phyloP scores from a whole-genome alignment of 2,113 vertebrate genomes.

The Austrofundulus limnaeus region DNA sequence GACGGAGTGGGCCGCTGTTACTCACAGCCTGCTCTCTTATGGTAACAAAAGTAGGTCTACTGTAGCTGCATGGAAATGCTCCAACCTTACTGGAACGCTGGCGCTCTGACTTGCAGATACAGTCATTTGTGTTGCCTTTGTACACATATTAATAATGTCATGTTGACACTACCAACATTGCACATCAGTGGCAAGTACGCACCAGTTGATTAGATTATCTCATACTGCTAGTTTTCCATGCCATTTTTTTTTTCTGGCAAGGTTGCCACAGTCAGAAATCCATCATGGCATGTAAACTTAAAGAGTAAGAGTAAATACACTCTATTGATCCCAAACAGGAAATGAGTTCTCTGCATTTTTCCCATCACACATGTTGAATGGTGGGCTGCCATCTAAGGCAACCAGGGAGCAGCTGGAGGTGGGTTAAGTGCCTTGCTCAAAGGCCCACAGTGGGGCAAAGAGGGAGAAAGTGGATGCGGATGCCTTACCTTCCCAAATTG shows the following conservation, averaged over 20 bases:
- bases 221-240: constrained; percentile 31
- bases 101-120: constrained; percentile 3
- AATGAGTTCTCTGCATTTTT: no score
- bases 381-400: no score
- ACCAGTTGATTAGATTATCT: constrained; percentile 31
- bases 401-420: no score
- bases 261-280: constrained; percentile 33
- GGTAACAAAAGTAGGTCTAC: neutral
- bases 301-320: no score
- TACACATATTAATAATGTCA: constrained; percentile 52
- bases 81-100: constrained; percentile 1
- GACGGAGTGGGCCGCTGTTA: constrained; percentile 16
- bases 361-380: no score
- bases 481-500: no score
- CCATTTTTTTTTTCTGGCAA: constrained; percentile 49
- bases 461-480: no score
- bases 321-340: no score
- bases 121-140: constrained; percentile 50
- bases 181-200: constrained; percentile 27
- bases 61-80: neutral
- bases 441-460: no score
- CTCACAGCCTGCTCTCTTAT: neutral
- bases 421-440: no score
- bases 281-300: no score
- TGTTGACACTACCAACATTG: constrained; percentile 59